phyloP scores from a whole-genome alignment of 2,797 vertebrate genomes.

The Gallinago solitaria region DNA sequence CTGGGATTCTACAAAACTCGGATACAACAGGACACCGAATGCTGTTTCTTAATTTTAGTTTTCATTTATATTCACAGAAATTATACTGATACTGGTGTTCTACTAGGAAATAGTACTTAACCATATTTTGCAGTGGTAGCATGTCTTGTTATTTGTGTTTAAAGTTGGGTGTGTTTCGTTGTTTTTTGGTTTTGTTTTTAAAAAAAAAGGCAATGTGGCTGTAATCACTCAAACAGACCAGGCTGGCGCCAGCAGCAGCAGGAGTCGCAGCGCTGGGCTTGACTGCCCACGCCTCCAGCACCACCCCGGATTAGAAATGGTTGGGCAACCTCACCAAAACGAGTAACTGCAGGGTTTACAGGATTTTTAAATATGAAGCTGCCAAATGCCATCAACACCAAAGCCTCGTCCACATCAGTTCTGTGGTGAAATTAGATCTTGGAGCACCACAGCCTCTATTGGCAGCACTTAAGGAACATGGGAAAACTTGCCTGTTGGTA shows the following conservation, averaged over 20 bases:
- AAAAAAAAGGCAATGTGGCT: background rate
- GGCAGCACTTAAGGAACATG: background rate
- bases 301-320: background rate
- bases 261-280: background rate
- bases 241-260: background rate
- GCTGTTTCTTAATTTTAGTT: background rate
- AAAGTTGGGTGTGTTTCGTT: background rate
- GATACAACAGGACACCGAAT: background rate
- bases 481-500: background rate
- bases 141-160: background rate
- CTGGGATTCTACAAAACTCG: background rate
- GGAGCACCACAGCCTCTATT: background rate
- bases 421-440: background rate
- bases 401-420: background rate
- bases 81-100: background rate
- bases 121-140: background rate
- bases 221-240: background rate
- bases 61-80: background rate
- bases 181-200: background rate
- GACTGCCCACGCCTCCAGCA: background rate
- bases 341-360: fast-evolving
- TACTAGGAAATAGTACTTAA: background rate
- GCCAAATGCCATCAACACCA: background rate
- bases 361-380: background rate
- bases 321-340: background rate